These are phyloP conservation scores for Bruchidius siliquastri DNA, from an alignment of 2,888 invertebrate species.

Conservation along the genomic window DNA sequence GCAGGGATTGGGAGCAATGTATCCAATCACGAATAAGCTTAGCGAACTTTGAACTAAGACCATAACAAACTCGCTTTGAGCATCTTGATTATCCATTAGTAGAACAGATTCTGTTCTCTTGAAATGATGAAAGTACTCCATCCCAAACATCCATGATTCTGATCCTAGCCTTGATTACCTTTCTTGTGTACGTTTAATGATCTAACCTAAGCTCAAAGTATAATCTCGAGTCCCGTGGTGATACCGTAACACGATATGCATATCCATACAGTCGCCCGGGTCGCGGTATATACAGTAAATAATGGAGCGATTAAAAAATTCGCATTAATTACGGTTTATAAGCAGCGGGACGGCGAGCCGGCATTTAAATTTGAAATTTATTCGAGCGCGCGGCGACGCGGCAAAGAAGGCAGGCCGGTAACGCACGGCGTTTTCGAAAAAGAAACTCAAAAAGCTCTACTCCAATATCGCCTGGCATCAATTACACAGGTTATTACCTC, in stretches of 20 bases:
- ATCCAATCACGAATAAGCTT: too few species aligned
- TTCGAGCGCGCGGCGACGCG: constrained; percentile 6
- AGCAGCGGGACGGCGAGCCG: constrained; percentile 11
- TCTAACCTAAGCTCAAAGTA: not conserved
- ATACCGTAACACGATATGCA: not conserved
- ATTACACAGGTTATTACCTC: constrained; percentile 25
- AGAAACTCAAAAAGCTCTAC: constrained; percentile 16
- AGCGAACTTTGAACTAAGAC: too few species aligned
- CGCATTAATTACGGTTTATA: constrained; percentile 19
- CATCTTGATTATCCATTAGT: too few species aligned
- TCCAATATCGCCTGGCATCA: constrained; percentile 27
- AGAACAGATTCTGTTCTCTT: too few species aligned
- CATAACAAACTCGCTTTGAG: too few species aligned
- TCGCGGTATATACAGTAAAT: constrained; percentile 12
- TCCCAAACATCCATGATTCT: too few species aligned
- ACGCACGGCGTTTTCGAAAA: constrained; percentile 10
- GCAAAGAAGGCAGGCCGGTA: constrained; percentile 22
- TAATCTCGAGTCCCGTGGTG: not conserved
- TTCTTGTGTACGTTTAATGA: too few species aligned
- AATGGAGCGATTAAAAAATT: constrained; percentile 17
- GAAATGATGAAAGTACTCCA: too few species aligned
- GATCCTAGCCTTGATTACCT: too few species aligned
- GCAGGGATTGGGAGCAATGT: too few species aligned
- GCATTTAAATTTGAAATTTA: constrained; percentile 22
- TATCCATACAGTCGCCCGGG: not conserved